Conservation (phyloP, 2,888 invertebrate genomes). For the Chymomyza fuscimana region DNA sequence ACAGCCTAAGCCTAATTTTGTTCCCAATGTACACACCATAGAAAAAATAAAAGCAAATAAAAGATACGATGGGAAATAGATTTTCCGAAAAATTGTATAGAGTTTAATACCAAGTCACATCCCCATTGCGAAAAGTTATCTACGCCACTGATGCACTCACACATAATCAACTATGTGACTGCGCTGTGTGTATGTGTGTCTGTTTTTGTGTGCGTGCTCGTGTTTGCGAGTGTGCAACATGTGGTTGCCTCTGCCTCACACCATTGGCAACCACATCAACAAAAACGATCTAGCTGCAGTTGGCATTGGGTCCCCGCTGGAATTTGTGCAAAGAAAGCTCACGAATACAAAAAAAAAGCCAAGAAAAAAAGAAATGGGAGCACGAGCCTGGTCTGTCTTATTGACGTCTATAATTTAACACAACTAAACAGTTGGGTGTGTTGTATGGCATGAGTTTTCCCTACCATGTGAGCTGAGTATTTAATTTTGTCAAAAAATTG, state of each 20-base stretch:
- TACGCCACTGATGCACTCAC: background rate
- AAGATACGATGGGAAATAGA: too few species aligned
- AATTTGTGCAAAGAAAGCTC: slow-evolving; percentile 3
- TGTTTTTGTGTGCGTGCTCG: slow-evolving; percentile 17
- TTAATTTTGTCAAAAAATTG: background rate
- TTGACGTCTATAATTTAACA: background rate
- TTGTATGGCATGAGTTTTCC: background rate
- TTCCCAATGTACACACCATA: too few species aligned
- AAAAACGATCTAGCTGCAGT: background rate
- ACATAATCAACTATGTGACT: background rate
- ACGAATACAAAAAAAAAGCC: background rate
- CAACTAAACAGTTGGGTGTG: slow-evolving; percentile 1
- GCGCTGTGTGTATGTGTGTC: slow-evolving; percentile 3
- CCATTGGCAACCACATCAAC: background rate
- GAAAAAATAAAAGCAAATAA: too few species aligned
- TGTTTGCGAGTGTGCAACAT: slow-evolving; percentile 52
- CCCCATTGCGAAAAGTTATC: too few species aligned
- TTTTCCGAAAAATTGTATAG: too few species aligned
- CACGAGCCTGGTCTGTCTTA: background rate
- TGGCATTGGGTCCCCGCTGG: background rate
- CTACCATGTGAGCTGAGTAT: background rate
- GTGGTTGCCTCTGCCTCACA: slow-evolving; percentile 39
- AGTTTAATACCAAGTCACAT: too few species aligned
- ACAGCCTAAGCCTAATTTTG: too few species aligned
- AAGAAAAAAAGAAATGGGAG: slow-evolving; percentile 1